These are phyloP conservation scores for Cabera pusaria DNA, from an alignment of 2,888 invertebrate species.

Conservation along the genomic window DNA sequence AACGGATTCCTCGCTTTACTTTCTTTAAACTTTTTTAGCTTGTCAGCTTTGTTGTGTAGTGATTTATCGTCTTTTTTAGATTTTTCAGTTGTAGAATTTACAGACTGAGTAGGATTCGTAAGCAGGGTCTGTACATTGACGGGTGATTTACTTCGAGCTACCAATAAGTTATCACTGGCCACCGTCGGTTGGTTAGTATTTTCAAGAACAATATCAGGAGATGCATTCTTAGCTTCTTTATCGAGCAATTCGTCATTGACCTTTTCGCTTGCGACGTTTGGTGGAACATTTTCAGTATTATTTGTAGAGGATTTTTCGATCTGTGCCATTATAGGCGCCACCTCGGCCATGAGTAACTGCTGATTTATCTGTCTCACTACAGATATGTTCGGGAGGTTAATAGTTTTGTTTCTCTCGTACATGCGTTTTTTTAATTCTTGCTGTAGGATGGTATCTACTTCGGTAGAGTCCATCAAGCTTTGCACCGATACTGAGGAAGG, in stretches of 20 bases:
- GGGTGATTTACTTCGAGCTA: too few relatives aligned
- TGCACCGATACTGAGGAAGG: slow-evolving; percentile 54
- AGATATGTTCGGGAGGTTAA: slow-evolving; percentile 58
- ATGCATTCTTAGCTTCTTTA: too few relatives aligned
- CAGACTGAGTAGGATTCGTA: not conserved
- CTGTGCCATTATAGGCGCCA: slow-evolving; percentile 52
- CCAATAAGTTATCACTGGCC: too few relatives aligned
- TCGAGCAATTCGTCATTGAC: too few relatives aligned
- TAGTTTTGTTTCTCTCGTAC: slow-evolving; percentile 53
- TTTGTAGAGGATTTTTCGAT: slow-evolving; percentile 13
- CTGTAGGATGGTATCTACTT: slow-evolving; percentile 22
- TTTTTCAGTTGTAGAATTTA: not conserved
- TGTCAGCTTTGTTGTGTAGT: too few relatives aligned
- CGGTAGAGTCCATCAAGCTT: slow-evolving; percentile 46
- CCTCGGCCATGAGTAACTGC: slow-evolving; percentile 61
- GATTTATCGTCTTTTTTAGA: slow-evolving; percentile 3
- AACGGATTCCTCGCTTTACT: too few relatives aligned
- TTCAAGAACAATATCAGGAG: too few relatives aligned
- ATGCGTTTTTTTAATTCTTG: slow-evolving; percentile 25
- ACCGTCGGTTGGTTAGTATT: too few relatives aligned
- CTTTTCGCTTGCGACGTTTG: too few relatives aligned
- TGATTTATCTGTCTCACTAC: slow-evolving; percentile 61
- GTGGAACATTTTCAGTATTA: too few relatives aligned
- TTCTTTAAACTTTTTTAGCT: slow-evolving; percentile 7
- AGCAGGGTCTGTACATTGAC: not conserved